Base-by-base conservation (phyloP, 2,113 vertebrate species). In the Hiodon alosoides region DNA sequence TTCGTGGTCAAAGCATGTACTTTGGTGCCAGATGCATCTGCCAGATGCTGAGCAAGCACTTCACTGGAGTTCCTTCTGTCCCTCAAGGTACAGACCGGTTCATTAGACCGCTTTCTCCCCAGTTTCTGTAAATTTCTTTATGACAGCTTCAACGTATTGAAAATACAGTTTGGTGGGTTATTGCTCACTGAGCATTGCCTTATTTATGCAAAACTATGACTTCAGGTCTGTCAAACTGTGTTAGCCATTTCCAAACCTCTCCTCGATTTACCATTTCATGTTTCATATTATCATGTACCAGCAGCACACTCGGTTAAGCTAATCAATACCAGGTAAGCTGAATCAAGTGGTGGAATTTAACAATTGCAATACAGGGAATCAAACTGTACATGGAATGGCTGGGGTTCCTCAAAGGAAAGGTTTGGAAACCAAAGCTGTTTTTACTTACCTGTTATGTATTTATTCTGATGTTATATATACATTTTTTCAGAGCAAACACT, bases 11-110 rank as follows among this genome's bases (percentile, higher is more conserved):
- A 67, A 51, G 47, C 9, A 17, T 67, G 66, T 17, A 47, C 66
- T 3, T 67, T 11, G 16, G 31, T 67, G 64, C 64, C 64, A 67
- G 64, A 67, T 47, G 64, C 47, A 2, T 67, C 66, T 4, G 66
- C 66, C 66, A 67, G 46, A 67, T 67, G 66, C 64, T 31, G 64
- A 67, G 64, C 8, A 67, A 67, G 64, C 31, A 31, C 31, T 31
- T 31, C 31, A 31, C 31, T 31, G 31, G 31, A 31, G 31, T 31
- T 31, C 31, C 31, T 67, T 67, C 64, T 67, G 4, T 67, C 64
- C 46, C 64, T 67, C 64, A 67, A 67, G 64, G 64, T 31, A 67
- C 16, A 31, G 64, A 7, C 16, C 5, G 4, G 59, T 61, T 14
- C 59, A 61, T 61, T 16, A 61, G 13, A n/a, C 59, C 4, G 61